phyloP scores from a whole-genome alignment of 2,888 invertebrate genomes.

The Zootermopsis nevadensis region DNA sequence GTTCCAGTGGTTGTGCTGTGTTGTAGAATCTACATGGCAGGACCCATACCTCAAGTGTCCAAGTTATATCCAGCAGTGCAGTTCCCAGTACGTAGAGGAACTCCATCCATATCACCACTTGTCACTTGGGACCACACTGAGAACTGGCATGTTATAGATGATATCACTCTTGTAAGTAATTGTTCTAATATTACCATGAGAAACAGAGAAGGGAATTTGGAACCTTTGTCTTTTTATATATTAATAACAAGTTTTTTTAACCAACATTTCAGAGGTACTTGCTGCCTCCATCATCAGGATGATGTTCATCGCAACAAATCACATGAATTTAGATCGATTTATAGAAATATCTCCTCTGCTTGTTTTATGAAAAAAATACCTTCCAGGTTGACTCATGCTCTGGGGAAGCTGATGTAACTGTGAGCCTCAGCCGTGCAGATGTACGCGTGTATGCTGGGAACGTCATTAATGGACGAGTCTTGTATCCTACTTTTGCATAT shows the following conservation, averaged over 20 bases:
- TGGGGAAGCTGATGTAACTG: constrained; percentile 43
- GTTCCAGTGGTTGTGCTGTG: not conserved
- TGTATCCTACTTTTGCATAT: constrained; percentile 68
- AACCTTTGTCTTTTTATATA: too few relatives aligned
- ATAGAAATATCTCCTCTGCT: too few relatives aligned
- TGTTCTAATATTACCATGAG: not conserved
- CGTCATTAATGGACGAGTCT: constrained; percentile 66
- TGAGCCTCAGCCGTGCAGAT: constrained; percentile 58
- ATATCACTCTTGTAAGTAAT: constrained; percentile 17
- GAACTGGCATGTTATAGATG: constrained; percentile 65
- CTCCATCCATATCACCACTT: constrained; percentile 67
- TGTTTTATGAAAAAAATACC: not conserved
- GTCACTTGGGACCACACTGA: constrained; percentile 71
- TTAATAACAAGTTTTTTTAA: too few relatives aligned
- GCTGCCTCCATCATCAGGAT: too few relatives aligned
- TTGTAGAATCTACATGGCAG: constrained; percentile 69
- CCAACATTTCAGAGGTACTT: too few relatives aligned
- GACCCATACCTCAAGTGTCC: constrained; percentile 65
- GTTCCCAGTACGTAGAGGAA: constrained; percentile 69
- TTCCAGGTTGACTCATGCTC: constrained; percentile 52
- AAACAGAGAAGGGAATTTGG: too few relatives aligned
- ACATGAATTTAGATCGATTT: too few relatives aligned
- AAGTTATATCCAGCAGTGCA: constrained; percentile 64
- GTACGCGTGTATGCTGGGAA: constrained; percentile 60
- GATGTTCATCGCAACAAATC: too few relatives aligned